Evolutionary conservation across 2,797 vertebrate species (phyloP), one percentile per base, ranked within the genome.

Genomic region (Labeo calbasu): DNA sequence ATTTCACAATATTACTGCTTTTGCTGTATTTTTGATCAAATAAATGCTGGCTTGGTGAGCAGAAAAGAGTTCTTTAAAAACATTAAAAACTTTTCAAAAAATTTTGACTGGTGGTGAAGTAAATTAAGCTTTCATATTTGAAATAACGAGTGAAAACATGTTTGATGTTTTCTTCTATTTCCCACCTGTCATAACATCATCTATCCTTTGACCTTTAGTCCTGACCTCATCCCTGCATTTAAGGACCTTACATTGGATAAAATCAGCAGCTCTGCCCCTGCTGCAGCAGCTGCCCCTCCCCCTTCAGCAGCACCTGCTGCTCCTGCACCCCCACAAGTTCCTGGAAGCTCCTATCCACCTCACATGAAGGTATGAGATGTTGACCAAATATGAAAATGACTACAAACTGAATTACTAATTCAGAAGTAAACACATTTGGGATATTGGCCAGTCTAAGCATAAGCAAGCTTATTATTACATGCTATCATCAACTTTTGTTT

Each of bases 261-360:
- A 46, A 85, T 92, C 0, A 90, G 92, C 0, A 19, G 82, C 25
- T 82, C 65, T 50, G 68, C 92, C n/a, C 69, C 92, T 59, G 7
- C 83, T 13, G 13, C 85, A 13, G 32, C 80, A 28, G 84, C 90
- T 46, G 69, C 94, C 15, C 72, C 91, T 46, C 86, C 86, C 13
- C 77, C 87, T n/a, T 76, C 86, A 46, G 80, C 93, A 21, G 69
- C 92, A 0, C 63, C 91, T 3, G 5, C 90, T 43, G 3, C 85
- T 83, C 73, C 87, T 11, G n/a, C 86, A 7, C 61, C 87, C 4
- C 84, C 89, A 32, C 93, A 95, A 89, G 91, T 95, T 85, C 95
- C 96, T 40, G 96, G 96, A 68, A 96, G 96, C 86, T 95, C 96
- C 40, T 96, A 95, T 28, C 96, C 96, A 66, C 71, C 94, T 68